Conservation (phyloP, 1,140 invertebrate species). For the Centruroides vittatus region DNA sequence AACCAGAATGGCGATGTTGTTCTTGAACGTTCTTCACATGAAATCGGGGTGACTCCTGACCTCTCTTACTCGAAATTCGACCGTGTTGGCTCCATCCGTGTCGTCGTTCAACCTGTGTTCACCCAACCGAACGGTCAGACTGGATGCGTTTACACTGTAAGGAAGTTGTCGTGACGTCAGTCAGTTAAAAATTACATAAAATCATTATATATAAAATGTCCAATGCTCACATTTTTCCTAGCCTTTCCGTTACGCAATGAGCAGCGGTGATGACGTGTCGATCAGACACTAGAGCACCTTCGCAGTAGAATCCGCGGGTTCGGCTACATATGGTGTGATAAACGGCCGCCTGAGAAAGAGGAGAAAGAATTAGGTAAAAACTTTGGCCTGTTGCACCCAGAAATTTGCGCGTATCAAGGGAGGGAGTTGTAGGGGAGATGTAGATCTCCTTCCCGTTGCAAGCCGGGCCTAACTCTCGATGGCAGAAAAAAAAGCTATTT, state of each 20-base stretch:
- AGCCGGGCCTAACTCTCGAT: too few species aligned
- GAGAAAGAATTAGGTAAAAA: too few species aligned
- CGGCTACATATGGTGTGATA: constrained; percentile 76
- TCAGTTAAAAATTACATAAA: too few species aligned
- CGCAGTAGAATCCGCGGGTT: constrained; percentile 48
- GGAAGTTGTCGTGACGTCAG: too few species aligned
- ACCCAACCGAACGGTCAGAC: constrained; percentile 44
- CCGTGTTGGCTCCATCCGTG: constrained; percentile 43
- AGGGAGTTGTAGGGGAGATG: too few species aligned
- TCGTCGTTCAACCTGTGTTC: constrained; percentile 49
- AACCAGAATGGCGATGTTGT: constrained; percentile 26
- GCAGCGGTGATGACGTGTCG: constrained; percentile 88
- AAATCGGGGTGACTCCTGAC: constrained; percentile 30
- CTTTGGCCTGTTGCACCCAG: too few species aligned
- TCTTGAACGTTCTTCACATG: constrained; percentile 25
- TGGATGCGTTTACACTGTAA: not conserved
- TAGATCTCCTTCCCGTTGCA: too few species aligned
- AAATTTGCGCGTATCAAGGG: too few species aligned
- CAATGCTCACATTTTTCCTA: not conserved
- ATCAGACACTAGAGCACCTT: constrained; percentile 78
- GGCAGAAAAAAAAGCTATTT: too few species aligned
- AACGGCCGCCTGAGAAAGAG: constrained; percentile 36
- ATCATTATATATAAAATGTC: too few species aligned
- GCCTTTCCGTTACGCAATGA: constrained; percentile 61
- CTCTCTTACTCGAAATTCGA: constrained; percentile 43